Evolutionary conservation across 2,797 vertebrate species (phyloP).

Genomic region (Pithecia hirsuta): DNA sequence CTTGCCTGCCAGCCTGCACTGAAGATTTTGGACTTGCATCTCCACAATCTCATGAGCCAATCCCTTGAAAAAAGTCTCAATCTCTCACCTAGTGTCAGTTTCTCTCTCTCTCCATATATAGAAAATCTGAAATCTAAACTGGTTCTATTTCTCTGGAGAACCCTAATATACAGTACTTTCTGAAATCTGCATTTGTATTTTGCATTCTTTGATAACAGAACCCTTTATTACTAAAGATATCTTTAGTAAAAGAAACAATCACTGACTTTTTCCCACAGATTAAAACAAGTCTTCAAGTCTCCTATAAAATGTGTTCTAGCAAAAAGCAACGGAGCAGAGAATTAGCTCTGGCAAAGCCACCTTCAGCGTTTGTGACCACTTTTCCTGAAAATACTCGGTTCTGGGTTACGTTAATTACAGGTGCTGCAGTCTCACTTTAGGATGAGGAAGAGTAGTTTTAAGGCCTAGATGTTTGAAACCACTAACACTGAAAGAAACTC

Average conservation of each 20-base stretch:
- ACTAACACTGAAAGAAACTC: neutral
- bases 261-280: neutral
- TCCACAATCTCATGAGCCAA: neutral
- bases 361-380: neutral
- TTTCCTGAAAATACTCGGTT: neutral
- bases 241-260: neutral
- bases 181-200: neutral
- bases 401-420: neutral
- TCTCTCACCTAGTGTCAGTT: neutral
- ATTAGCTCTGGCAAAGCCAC: neutral
- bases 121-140: neutral
- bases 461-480: slow-evolving; percentile 14
- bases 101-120: neutral
- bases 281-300: neutral
- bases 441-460: neutral
- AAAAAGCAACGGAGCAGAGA: neutral
- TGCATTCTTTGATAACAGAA: neutral
- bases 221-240: neutral
- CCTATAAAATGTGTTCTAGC: neutral
- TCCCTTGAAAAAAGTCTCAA: neutral
- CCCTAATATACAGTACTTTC: neutral
- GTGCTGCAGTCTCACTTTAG: neutral
- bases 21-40: neutral
- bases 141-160: neutral
- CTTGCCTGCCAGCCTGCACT: neutral